Evolutionary conservation across 1,140 invertebrate genomes (phyloP), one percentile per base, ranked within the genome.

Genomic region (Drosophila triauraria): DNA sequence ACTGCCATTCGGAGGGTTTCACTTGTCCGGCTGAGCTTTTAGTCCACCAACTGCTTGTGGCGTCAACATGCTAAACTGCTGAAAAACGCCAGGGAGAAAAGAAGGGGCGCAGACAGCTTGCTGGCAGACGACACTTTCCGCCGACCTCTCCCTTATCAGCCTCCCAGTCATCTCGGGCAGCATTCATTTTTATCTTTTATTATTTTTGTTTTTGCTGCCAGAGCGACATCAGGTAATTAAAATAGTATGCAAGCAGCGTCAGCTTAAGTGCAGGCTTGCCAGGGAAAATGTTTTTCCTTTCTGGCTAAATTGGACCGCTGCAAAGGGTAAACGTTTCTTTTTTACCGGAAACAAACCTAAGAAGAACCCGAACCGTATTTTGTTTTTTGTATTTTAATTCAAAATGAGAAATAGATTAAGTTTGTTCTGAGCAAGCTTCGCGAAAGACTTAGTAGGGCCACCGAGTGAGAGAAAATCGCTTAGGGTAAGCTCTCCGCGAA

Each of bases 141-240:
- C 20, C 59, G 23, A 23, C 63, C 20, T 53, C 25, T 51, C 42
- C 15, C 13, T 35, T 13, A 30, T 8, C 15, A 6, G 15, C 56
- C 23, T 27, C 35, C 20, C 20, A 20, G 20, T 20, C 20, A 20
- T 20, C 20, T 1, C 20, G 20, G 20, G 20, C 20, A 20, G 20
- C 20, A 20, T 32, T 64, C 32, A 32, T 6, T 12, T 25, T 50
- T 6, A 12, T 48, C 1, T 8, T n/a, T 46, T 53, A 17, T 47
- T 27, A 10, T 35, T 8, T 38, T 27, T 44, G 51, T 35, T 25
- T 57, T 67, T 51, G 13, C 30, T 38, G 35, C 15, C 70, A 72
- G 57, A 75, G 65, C 65, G 70, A 82, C 82, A 69, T 75, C 56
- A 47, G 71, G 83, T 86, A 87, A 87, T 88, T 87, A 87, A 87